phyloP scores from a whole-genome alignment of 2,113 vertebrate species.

The Semnornis frantzii region DNA sequence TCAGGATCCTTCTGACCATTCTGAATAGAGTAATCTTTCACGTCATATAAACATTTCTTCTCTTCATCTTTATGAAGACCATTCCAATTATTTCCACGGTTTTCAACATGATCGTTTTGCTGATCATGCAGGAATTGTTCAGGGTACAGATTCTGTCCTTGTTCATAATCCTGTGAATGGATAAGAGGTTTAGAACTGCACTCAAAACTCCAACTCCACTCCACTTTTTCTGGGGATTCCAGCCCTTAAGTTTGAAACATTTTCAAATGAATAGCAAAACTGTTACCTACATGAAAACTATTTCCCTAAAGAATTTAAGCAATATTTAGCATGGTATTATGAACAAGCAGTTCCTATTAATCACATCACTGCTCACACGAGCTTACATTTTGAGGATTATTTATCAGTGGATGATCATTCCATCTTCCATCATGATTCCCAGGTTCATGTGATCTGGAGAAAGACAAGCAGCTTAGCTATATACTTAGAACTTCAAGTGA shows the following conservation, averaged over 20 bases:
- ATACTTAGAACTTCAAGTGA: background rate
- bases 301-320: background rate
- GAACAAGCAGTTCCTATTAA: background rate
- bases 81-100: slow-evolving; percentile 76
- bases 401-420: slow-evolving; percentile 70
- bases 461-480: background rate
- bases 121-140: slow-evolving; percentile 70
- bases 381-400: slow-evolving; percentile 75
- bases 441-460: slow-evolving; percentile 72
- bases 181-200: background rate
- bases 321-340: background rate
- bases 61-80: slow-evolving; percentile 35
- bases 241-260: background rate
- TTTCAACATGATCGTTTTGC: slow-evolving; percentile 63
- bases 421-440: slow-evolving; percentile 77
- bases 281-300: background rate
- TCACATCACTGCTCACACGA: background rate
- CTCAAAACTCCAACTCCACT: background rate
- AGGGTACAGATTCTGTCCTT: slow-evolving; percentile 65
- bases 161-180: slow-evolving; percentile 67
- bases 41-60: slow-evolving; percentile 68
- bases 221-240: background rate
- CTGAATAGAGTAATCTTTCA: slow-evolving; percentile 64
- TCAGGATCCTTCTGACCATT: slow-evolving; percentile 68
- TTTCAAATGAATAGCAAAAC: background rate